A percentile compares a stretch with the other conserved stretches of the same genome.
Conservation (phyloP, 2,113 vertebrate species). For the Stegostoma tigrinum region DNA sequence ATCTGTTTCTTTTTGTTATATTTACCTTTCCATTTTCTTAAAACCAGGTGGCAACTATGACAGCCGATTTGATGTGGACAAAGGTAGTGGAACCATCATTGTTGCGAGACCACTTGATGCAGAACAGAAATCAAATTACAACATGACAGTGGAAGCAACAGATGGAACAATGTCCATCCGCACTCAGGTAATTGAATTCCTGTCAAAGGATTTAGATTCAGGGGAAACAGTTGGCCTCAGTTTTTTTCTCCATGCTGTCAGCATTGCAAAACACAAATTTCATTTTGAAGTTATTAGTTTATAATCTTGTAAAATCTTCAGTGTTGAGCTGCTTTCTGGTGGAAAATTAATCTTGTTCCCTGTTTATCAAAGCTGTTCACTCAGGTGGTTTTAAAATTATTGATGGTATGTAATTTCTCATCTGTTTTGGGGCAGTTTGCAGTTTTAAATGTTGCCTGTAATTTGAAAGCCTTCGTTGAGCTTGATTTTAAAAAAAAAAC, state of each 20-base stretch:
- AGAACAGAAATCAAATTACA: constrained; percentile 91
- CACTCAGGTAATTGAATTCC: constrained; percentile 78
- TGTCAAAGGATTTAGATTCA: constrained; percentile 46
- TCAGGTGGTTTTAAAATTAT: background rate
- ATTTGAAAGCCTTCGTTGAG: background rate
- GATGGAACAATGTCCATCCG: constrained; percentile 83
- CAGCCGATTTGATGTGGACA: constrained; percentile 94
- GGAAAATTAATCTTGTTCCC: background rate
- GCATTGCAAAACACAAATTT: background rate
- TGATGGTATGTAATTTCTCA: background rate
- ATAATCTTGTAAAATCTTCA: background rate
- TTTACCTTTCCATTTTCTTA: constrained; percentile 49
- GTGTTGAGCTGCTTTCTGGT: background rate
- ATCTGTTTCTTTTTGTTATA: background rate
- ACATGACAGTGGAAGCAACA: constrained; percentile 92
- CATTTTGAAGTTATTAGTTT: constrained; percentile 12
- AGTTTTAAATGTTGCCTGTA: background rate
- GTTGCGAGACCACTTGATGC: constrained; percentile 85
- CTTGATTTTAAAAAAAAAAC: no score
- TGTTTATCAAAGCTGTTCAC: background rate
- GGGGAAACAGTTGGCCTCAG: background rate
- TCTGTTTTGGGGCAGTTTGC: background rate
- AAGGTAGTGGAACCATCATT: constrained; percentile 86
- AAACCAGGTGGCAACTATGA: constrained; percentile 89
- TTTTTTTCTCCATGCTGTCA: background rate